phyloP scores from a whole-genome alignment of 1,140 invertebrate genomes.

The Tetranychus cinnabarinus region DNA sequence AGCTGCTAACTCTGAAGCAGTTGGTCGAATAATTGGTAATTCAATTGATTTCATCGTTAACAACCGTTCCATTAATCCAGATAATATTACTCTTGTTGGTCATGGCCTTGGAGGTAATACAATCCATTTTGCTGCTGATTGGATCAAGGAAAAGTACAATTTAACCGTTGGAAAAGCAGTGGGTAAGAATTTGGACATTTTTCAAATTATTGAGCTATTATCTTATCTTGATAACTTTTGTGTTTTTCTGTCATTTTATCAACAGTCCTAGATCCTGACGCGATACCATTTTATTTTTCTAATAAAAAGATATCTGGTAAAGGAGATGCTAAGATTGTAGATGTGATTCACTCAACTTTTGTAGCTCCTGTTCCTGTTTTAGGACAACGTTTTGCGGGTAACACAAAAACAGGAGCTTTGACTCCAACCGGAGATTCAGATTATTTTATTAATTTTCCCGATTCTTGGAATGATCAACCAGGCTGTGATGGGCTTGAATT shows the following conservation, averaged over 20 bases:
- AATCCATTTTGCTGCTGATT: background rate
- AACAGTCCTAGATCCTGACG: background rate
- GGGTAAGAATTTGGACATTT: background rate
- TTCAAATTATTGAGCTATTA: background rate
- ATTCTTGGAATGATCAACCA: background rate
- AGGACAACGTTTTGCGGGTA: background rate
- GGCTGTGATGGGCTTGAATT: background rate
- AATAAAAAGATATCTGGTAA: background rate
- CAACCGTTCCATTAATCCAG: background rate
- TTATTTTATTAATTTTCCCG: background rate
- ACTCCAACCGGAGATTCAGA: background rate
- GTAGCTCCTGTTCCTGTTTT: background rate
- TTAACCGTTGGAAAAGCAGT: background rate
- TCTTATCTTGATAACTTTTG: too few relatives aligned
- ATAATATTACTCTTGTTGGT: background rate
- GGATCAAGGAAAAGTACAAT: background rate
- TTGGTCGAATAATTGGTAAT: background rate
- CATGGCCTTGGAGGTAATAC: background rate
- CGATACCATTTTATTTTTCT: background rate
- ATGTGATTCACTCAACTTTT: background rate
- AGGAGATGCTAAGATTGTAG: background rate
- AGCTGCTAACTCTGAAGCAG: background rate
- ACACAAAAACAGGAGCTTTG: background rate
- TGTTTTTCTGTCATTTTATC: too few relatives aligned
- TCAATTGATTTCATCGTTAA: background rate